A percentile compares a stretch with the other conserved stretches of the same genome.
phyloP scores from a whole-genome alignment of 2,888 invertebrate species.

The Leucozona laternaria region DNA sequence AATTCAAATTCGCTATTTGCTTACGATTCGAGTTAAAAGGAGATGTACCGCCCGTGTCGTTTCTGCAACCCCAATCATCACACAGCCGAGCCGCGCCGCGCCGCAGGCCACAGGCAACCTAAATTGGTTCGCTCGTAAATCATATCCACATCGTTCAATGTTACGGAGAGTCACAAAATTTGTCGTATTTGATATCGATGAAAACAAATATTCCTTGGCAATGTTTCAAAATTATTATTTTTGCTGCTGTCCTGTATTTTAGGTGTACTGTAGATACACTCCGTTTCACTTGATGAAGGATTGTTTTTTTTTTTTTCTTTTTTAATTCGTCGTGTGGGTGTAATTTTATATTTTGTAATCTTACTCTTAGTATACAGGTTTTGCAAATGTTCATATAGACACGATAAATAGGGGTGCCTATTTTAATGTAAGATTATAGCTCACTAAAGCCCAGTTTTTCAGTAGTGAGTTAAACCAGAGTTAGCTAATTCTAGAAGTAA shows the following conservation, averaged over 20 bases:
- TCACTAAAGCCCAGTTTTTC: too few species aligned
- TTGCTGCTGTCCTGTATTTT: conserved; percentile 20
- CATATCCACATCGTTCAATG: conserved; percentile 67
- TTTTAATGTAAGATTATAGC: too few species aligned
- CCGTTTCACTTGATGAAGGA: background rate
- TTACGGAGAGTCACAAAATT: conserved; percentile 69
- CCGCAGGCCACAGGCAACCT: conserved; percentile 38
- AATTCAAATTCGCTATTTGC: conserved; percentile 47
- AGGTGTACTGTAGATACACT: conserved; percentile 17
- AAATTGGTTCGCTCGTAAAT: conserved; percentile 68
- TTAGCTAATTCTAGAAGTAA: too few species aligned
- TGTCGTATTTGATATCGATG: conserved; percentile 73
- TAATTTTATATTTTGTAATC: too few species aligned
- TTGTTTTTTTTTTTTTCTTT: background rate
- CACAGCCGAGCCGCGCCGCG: background rate
- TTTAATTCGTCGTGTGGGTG: too few species aligned
- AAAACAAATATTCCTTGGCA: conserved; percentile 72
- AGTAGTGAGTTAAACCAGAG: too few species aligned
- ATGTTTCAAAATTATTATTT: conserved; percentile 60
- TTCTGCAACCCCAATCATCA: background rate
- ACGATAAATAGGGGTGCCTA: too few species aligned
- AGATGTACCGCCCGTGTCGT: conserved; percentile 30
- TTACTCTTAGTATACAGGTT: too few species aligned
- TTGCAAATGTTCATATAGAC: too few species aligned
- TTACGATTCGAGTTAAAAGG: conserved; percentile 27